These are phyloP conservation scores for Andrena chrysosceles DNA, from an alignment of 2,888 invertebrate genomes.

Conservation along the genomic window DNA sequence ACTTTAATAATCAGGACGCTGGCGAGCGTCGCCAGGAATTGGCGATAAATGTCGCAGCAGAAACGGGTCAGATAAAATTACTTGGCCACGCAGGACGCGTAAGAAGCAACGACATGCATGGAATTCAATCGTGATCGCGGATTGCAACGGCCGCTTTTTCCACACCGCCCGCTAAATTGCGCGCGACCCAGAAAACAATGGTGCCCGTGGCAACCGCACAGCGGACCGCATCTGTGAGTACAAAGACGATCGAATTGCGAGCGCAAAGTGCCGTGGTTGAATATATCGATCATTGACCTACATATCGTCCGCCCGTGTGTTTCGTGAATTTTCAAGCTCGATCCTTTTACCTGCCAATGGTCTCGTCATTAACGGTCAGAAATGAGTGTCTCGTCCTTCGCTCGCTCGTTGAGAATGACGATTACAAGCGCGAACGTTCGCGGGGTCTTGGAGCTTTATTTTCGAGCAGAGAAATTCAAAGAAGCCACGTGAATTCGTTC, in stretches of 20 bases:
- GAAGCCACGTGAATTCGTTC: background rate
- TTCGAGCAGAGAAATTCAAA: conserved; percentile 10
- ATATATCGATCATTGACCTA: background rate
- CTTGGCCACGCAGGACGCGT: background rate
- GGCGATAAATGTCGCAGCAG: conserved; percentile 27
- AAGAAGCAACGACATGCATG: conserved; percentile 29
- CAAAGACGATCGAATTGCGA: conserved; percentile 12
- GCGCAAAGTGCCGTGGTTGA: background rate
- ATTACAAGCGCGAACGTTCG: too few species aligned
- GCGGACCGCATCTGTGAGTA: conserved; percentile 3
- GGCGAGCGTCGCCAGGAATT: conserved; percentile 10
- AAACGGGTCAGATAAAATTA: conserved; percentile 29
- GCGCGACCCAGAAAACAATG: conserved; percentile 31
- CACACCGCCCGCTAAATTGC: conserved; percentile 24
- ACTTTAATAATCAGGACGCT: conserved; percentile 29
- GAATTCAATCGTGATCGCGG: conserved; percentile 41
- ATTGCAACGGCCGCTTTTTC: conserved; percentile 47
- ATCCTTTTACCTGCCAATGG: background rate
- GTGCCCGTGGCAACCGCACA: background rate
- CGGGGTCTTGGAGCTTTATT: background rate
- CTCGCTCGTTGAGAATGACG: too few species aligned
- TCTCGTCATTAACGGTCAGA: background rate
- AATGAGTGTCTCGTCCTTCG: background rate
- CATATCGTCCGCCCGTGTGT: background rate
- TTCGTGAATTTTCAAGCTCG: background rate